These are phyloP conservation scores for Leptocoma aspasia DNA, from an alignment of 2,113 vertebrate species.

Conservation along the genomic window DNA sequence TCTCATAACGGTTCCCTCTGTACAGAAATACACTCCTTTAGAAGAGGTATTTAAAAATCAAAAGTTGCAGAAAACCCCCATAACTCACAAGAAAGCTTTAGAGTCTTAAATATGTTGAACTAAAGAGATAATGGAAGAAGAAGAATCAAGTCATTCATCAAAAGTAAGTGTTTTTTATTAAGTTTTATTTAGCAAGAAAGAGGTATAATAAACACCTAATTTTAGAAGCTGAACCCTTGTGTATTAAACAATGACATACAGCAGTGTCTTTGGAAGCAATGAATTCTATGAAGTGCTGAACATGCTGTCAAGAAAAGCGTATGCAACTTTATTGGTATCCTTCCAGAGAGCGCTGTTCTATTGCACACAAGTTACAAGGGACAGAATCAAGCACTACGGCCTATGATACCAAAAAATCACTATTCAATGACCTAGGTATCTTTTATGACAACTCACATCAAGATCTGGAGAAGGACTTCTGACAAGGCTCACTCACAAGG, in stretches of 20 bases:
- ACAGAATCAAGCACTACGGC: not conserved
- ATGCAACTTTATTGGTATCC: accelerated
- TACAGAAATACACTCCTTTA: not conserved
- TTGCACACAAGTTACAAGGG: not conserved
- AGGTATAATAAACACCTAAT: not conserved
- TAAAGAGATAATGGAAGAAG: not conserved
- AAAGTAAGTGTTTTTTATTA: not conserved
- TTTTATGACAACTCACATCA: not conserved
- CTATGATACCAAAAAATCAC: accelerated
- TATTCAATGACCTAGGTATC: accelerated
- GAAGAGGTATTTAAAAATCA: not conserved
- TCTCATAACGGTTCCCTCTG: not conserved
- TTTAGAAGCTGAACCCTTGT: not conserved
- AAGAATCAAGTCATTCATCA: not conserved
- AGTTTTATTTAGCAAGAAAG: not conserved
- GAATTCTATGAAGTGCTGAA: not conserved
- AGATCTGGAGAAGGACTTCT: not conserved
- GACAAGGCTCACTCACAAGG: not conserved
- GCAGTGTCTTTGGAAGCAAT: not conserved
- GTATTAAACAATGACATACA: not conserved
- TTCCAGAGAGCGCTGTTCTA: not conserved
- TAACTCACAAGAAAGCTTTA: not conserved
- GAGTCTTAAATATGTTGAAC: not conserved
- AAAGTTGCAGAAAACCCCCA: not conserved
- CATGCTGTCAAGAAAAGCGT: not conserved